These are phyloP conservation scores for Ceratosolen fusciceps DNA, from an alignment of 1,140 invertebrate genomes.

Conservation along the genomic window DNA sequence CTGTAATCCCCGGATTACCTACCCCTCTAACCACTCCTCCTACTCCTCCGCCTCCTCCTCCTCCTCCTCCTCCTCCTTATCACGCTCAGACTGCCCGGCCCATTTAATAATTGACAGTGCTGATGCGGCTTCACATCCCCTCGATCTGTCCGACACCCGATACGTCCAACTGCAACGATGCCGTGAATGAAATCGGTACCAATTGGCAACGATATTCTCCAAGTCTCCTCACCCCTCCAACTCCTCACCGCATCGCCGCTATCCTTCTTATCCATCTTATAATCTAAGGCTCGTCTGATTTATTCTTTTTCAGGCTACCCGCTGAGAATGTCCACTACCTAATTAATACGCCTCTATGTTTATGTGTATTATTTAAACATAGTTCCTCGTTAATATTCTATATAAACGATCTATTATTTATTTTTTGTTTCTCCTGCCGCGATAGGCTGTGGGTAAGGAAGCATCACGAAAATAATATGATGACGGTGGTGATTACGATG, in stretches of 20 bases:
- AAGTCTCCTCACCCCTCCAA: no score
- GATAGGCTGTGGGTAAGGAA: neutral
- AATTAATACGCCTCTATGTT: conserved; percentile 36
- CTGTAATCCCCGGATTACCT: no score
- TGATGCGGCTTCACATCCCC: no score
- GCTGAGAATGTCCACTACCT: conserved; percentile 28
- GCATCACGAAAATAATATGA: neutral
- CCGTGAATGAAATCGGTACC: no score
- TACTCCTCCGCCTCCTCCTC: no score
- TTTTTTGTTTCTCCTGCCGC: conserved; percentile 10
- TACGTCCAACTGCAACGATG: no score
- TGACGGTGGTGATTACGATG: neutral
- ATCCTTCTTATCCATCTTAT: neutral
- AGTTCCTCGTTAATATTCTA: conserved; percentile 42
- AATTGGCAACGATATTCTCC: no score
- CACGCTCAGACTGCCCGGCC: no score
- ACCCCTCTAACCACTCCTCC: neutral
- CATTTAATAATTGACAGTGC: no score
- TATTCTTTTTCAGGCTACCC: conserved; percentile 32
- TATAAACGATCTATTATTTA: conserved; percentile 32
- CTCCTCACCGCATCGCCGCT: no score
- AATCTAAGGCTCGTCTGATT: conserved; percentile 16
- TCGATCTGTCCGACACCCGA: no score
- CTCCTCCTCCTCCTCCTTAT: no score
- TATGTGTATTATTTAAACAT: conserved; percentile 32